phyloP scores from a whole-genome alignment of 2,113 vertebrate species.

The Myrmophylax atrothorax region DNA sequence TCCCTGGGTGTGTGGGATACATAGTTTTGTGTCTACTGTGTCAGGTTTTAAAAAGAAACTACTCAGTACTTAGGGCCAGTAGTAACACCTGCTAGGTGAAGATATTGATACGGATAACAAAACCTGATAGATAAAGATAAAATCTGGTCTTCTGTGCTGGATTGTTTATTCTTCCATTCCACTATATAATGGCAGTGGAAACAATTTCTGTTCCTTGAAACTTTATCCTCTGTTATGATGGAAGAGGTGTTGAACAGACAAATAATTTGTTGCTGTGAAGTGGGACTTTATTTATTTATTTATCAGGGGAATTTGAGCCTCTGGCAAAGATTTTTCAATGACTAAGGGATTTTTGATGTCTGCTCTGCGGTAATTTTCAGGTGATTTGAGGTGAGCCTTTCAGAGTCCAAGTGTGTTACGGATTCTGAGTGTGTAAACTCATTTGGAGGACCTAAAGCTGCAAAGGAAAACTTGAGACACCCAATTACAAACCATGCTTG shows the following conservation, averaged over 20 bases:
- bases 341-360: not conserved
- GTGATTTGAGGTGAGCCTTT: not conserved
- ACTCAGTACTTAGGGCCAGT: not conserved
- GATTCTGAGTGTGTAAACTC: not conserved
- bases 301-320: not conserved
- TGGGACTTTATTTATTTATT: not conserved
- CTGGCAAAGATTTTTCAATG: not conserved
- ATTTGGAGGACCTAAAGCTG: not conserved
- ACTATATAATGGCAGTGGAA: not conserved
- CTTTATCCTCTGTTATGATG: not conserved
- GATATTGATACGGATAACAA: not conserved
- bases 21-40: not conserved
- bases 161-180: not conserved
- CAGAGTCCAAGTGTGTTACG: not conserved
- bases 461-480: not conserved
- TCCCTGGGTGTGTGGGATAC: not conserved
- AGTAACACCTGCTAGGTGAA: not conserved
- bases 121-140: not conserved
- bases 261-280: not conserved
- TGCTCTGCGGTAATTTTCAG: not conserved
- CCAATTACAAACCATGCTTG: slow-evolving; percentile 26
- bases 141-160: not conserved
- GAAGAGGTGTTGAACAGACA: not conserved
- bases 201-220: not conserved
- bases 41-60: not conserved